Base-by-base conservation (phyloP, 2,113 vertebrate species). In the Myiozetetes cayanensis region DNA sequence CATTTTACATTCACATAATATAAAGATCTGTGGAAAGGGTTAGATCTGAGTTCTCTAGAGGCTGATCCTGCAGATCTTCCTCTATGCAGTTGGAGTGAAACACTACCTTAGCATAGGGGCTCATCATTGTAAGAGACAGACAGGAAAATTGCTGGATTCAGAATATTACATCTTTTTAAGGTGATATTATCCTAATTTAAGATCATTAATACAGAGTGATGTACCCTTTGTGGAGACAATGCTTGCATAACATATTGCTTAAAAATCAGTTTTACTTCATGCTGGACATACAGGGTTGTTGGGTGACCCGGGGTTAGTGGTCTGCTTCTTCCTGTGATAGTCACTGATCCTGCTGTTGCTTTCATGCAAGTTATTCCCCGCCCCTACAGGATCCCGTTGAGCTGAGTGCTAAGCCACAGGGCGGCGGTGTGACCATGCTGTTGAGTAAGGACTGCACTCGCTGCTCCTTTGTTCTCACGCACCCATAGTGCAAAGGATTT, bases 401-500 rank as follows among this genome's bases (percentile, higher is more conserved):
- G 49, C 24, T 9, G 30, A 20, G 30, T 3, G n/a, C 53, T 4
- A 15, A 23, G 39, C 79, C 67, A 1, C 84, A 28, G n/a, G 79
- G 62, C 23, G 39, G 67, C 63, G 18, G 10, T 59, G 56, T 10
- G 68, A 13, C 39, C 85, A 0, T 47, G 12, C 56, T 12, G 1
- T 3, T 11, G 1, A 37, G 13, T 11, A 8, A 14, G 35, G 2
- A 1, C 63, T 9, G 63, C 7, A 7, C 56, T 58, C n/a, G 35
- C 31, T 3, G 0, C 49, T 7, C 35, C 56, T 33, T 3, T 2
- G 18, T 21, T 33, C 27, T 18, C 66, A 0, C 8, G 12, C 24
- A 5, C 63, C 1, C 9, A 2, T 1, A 0, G 7, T 2, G 14
- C 23, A 4, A 18, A 22, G 30, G 4, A 4, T 10, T 23, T 7